phyloP scores from a whole-genome alignment of 2,113 vertebrate genomes.

The Rafetus swinhoei region DNA sequence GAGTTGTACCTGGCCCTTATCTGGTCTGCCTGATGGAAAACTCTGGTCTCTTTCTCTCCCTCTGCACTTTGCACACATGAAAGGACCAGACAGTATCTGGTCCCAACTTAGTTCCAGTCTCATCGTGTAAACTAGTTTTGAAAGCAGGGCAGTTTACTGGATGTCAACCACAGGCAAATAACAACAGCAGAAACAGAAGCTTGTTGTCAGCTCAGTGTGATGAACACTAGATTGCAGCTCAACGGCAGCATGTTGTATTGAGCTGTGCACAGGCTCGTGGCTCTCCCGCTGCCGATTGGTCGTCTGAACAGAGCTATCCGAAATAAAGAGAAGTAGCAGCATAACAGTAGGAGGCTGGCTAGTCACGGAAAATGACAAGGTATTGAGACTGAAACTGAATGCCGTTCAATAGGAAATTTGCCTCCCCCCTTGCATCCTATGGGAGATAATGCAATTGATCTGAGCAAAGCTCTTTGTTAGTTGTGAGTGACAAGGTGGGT shows the following conservation, averaged over 20 bases:
- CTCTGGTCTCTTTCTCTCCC: background rate
- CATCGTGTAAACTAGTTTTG: background rate
- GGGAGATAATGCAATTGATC: background rate
- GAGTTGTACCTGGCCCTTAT: accelerated
- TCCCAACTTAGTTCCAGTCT: background rate
- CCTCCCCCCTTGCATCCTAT: accelerated
- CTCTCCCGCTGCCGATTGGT: background rate
- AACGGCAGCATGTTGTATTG: background rate
- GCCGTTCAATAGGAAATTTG: background rate
- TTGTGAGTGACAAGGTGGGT: background rate
- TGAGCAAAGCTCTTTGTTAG: background rate
- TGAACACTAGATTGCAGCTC: background rate
- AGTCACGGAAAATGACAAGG: background rate
- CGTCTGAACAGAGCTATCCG: background rate
- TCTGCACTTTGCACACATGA: background rate
- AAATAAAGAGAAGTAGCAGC: background rate
- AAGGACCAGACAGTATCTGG: background rate
- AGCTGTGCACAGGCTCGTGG: background rate
- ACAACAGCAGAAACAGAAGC: background rate
- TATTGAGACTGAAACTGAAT: background rate
- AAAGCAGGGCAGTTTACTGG: background rate
- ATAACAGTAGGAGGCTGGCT: background rate
- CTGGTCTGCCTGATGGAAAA: background rate
- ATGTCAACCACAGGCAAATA: background rate
- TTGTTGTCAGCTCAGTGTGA: background rate